A percentile compares a stretch with the other conserved stretches of the same genome.
Conservation (phyloP, 2,113 vertebrate genomes). For the Grantiella picta region DNA sequence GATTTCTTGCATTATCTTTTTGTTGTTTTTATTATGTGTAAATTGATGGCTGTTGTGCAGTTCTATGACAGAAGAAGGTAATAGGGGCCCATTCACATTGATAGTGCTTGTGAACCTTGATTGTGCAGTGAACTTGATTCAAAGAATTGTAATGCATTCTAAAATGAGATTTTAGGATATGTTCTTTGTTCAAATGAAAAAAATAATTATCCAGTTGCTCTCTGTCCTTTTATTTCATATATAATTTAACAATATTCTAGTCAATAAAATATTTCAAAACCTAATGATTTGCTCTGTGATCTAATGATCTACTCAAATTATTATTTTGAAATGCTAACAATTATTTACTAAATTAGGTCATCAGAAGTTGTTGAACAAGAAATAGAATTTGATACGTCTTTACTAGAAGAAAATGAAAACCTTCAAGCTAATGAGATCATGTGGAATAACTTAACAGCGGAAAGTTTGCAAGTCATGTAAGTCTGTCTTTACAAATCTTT, state of each 20-base stretch:
- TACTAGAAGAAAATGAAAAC: conserved; percentile 92
- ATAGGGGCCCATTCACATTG: neutral
- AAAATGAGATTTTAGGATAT: neutral
- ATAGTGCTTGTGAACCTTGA: neutral
- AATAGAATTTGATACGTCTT: conserved; percentile 87
- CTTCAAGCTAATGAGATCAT: conserved; percentile 93
- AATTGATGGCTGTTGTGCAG: fast-evolving
- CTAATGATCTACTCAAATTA: neutral
- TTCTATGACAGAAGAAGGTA: neutral
- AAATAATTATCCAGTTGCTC: neutral
- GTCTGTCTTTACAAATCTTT: conserved; percentile 55
- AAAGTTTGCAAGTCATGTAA: conserved; percentile 90
- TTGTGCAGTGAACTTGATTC: neutral
- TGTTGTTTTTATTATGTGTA: neutral
- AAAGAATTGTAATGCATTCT: neutral
- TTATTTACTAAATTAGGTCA: conserved; percentile 73
- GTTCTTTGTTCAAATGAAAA: neutral
- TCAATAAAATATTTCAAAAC: neutral
- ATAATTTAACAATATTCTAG: neutral
- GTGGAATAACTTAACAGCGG: conserved; percentile 96
- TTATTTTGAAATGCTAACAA: neutral
- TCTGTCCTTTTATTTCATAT: neutral
- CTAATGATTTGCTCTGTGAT: neutral
- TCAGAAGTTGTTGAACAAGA: conserved; percentile 80
- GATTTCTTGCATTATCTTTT: neutral